phyloP scores from a whole-genome alignment of 2,113 vertebrate genomes.

The Oryzias curvinotus region DNA sequence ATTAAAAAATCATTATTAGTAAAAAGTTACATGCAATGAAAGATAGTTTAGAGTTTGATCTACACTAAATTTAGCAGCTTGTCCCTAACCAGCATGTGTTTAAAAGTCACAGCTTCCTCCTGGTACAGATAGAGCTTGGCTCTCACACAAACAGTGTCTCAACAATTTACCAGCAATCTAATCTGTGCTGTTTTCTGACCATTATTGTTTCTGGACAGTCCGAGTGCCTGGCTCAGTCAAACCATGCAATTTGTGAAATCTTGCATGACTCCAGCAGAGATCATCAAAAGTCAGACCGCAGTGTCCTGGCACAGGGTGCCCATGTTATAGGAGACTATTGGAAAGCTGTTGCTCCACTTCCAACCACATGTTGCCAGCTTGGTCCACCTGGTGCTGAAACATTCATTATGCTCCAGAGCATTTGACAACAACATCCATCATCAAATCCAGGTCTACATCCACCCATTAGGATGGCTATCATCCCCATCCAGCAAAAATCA shows the following conservation, averaged over 20 bases:
- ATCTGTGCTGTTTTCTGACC: slow-evolving; percentile 5
- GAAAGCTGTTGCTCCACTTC: slow-evolving; percentile 47
- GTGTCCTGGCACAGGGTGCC: slow-evolving; percentile 5
- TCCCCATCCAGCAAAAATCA: slow-evolving; percentile 52
- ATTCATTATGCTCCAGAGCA: slow-evolving; percentile 58
- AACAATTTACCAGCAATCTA: slow-evolving; percentile 8
- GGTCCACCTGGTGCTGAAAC: slow-evolving; percentile 50
- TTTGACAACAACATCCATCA: slow-evolving; percentile 64
- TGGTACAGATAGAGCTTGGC: slow-evolving; percentile 16
- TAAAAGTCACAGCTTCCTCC: slow-evolving; percentile 32
- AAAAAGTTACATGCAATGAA: too few species aligned
- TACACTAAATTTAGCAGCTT: slow-evolving; percentile 37
- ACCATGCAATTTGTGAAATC: slow-evolving; percentile 19
- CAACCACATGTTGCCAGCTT: slow-evolving; percentile 53
- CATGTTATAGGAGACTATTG: slow-evolving; percentile 18
- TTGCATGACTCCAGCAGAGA: neutral
- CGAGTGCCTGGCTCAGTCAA: slow-evolving; percentile 5
- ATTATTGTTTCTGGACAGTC: slow-evolving; percentile 4
- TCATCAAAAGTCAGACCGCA: slow-evolving; percentile 5
- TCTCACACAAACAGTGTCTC: slow-evolving; percentile 11
- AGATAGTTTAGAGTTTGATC: slow-evolving; percentile 6
- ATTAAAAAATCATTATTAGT: too few species aligned
- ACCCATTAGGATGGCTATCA: slow-evolving; percentile 58
- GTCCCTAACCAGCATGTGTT: slow-evolving; percentile 41
- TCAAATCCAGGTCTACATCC: slow-evolving; percentile 52